Percentiles rank a stretch among this genome's conserved stretches.
Conservation (phyloP, 2,888 invertebrate species). For the Germaria angustata region DNA sequence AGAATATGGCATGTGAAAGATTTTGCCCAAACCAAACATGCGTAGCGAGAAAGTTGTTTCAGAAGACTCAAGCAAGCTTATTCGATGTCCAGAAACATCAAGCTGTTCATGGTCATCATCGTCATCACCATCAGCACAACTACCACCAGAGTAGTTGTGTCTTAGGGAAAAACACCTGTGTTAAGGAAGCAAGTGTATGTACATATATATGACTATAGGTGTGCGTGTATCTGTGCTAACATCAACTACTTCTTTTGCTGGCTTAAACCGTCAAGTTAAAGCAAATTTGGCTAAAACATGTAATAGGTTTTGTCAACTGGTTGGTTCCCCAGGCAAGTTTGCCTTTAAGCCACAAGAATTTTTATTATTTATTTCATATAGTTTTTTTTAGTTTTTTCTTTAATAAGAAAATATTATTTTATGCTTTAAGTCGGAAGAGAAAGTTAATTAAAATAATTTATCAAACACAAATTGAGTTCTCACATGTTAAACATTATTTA, state of each 20-base stretch:
- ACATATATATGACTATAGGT: not conserved
- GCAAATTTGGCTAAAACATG: constrained; percentile 51
- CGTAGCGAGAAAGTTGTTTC: constrained; percentile 57
- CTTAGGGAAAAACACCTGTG: constrained; percentile 65
- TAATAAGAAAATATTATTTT: constrained; percentile 31
- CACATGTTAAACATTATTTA: not conserved
- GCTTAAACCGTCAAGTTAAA: constrained; percentile 20
- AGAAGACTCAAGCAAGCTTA: constrained; percentile 11
- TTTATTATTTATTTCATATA: constrained; percentile 16
- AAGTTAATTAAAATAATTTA: constrained; percentile 64
- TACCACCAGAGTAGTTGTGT: constrained; percentile 27
- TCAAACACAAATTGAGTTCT: constrained; percentile 14
- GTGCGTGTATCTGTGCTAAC: not conserved
- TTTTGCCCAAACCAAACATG: constrained; percentile 46
- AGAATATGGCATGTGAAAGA: not conserved
- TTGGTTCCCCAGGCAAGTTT: constrained; percentile 43
- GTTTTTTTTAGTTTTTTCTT: constrained; percentile 4
- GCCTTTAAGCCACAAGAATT: constrained; percentile 47
- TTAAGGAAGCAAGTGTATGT: not conserved
- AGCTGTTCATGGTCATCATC: not conserved
- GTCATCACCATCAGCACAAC: constrained; percentile 3
- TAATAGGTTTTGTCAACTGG: constrained; percentile 56
- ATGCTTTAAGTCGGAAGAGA: constrained; percentile 56
- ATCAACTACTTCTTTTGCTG: not conserved
- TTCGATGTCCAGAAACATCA: constrained; percentile 18